Evolutionary conservation across 2,888 invertebrate genomes (phyloP), one percentile per base, ranked within the genome.

Genomic region (Syritta pipiens): DNA sequence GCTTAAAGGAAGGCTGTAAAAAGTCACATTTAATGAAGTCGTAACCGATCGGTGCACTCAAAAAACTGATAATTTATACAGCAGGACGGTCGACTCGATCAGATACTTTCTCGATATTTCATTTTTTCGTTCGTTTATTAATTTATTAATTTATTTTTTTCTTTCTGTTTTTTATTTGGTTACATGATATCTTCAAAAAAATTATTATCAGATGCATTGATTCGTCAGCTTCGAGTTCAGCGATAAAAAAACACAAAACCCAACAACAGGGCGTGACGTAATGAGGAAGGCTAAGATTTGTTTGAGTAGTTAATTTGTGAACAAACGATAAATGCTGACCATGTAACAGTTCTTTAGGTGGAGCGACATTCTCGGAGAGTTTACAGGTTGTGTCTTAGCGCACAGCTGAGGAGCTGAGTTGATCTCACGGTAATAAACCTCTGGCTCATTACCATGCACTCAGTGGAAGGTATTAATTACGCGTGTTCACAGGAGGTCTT

Each of bases 101-200:
- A 69, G 68, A 68, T 60, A 69, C 69, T 69, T 69, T 69, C 69
- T 51, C 71, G 63, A 72, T 63, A 72, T 53, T 26, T 53, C 17
- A 48, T 55, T 55, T 63, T 55, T 40, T 28, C 12, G 9, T 20
- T 59, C 9, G 28, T 14, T 17, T 20, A 26, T 37, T 1, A 12
- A 46, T 22, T 42, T 44, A 3, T 63, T 22, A 42, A n/a, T 51
- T 71, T 55, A 17, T 55, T 48, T 28, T 49, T 17, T 26, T 44
- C n/a, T n/a, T n/a, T n/a, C n/a, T 14, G n/a, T 55, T 49, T 37
- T 17, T 57, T 20, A 49, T 6, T 22, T 6, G 4, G 59, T 46
- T 60, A 46, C 10, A 32, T 46, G 59, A 60, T 46, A 59, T 44
- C 32, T n/a, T 30, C 22, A 26, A 37, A 17, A 32, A 22, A n/a